Percentiles rank a stretch among this genome's conserved stretches.
Evolutionary conservation across 2,888 invertebrate genomes (phyloP).

Genomic region (Aleiodes leptofemur): DNA sequence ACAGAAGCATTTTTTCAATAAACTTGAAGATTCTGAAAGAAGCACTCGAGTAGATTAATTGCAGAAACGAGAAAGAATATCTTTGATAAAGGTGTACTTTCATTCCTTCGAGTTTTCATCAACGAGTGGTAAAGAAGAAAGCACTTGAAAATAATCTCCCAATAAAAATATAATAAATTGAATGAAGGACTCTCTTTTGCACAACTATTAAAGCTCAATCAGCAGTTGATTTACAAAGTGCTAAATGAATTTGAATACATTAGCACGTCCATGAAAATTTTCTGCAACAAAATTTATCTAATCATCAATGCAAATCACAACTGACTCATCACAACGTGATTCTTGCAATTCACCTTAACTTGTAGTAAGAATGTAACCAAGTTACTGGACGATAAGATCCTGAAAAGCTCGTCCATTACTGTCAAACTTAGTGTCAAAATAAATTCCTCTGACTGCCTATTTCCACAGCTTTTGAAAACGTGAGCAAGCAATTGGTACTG

Average conservation of each 20-base stretch:
- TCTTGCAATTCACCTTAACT: not conserved
- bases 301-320: too few species aligned
- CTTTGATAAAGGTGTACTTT: not conserved
- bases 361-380: not conserved
- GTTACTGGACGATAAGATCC: slow-evolving; percentile 49
- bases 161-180: not conserved
- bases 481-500: slow-evolving; percentile 1
- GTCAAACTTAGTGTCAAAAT: slow-evolving; percentile 55
- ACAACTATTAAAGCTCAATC: not conserved
- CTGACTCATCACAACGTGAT: not conserved
- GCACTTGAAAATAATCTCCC: slow-evolving; percentile 9
- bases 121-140: not conserved
- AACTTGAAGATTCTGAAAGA: not conserved
- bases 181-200: not conserved
- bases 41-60: too few species aligned
- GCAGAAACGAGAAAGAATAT: too few species aligned
- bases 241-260: slow-evolving; percentile 36
- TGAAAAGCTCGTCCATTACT: slow-evolving; percentile 52
- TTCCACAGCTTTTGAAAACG: not conserved
- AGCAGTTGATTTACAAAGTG: slow-evolving; percentile 2
- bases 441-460: slow-evolving; percentile 46
- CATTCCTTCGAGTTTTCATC: not conserved
- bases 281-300: not conserved
- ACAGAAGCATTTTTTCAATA: not conserved
- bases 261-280: slow-evolving; percentile 20